Base-by-base conservation (phyloP, 2,797 vertebrate species). In the Taenioides sp. region DNA sequence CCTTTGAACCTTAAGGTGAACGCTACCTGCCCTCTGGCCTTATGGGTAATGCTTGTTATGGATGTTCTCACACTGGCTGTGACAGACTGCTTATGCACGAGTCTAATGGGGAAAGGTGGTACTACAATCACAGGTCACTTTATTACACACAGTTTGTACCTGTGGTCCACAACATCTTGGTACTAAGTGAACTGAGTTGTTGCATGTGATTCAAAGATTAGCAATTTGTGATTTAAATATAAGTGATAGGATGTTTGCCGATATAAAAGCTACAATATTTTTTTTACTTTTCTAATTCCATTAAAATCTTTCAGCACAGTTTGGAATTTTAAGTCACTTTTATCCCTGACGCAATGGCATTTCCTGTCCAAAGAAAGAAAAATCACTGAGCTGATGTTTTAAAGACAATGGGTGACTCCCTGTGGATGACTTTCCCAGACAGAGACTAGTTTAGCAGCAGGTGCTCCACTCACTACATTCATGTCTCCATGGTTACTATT, bases 401-500 rank as follows among this genome's bases (percentile, higher is more conserved):
- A 47, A 69, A 78, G 80, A 92, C 89, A 91, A 91, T 90, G 71
- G 72, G 4, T 0, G 74, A 81, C 85, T 87, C 86, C 89, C 90
- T 83, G 88, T 72, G 80, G 81, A 89, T 84, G 85, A 87, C 86
- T 90, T 90, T 87, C 77, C 67, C 74, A 80, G 75, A 80, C 78
- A 77, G 72, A 80, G 63, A 76, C 81, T 3, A 23, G 22, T 80
- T 77, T 20, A 82, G 89, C 88, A 87, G 90, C 89, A 92, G 91
- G 90, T 91, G 86, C 82, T 90, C 63, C 78, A 75, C 82, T 75
- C 22, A 3, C 70, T 79, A 77, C 82, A 81, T 88, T 90, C 87
- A 69, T 1, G 63, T 87, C 34, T 71, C 88, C 87, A 82, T 86
- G 80, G 91, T 80, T 79, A 90, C 92, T 74, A 89, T 92, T 91